phyloP scores from a whole-genome alignment of 2,113 vertebrate genomes.

The Anguilla rostrata region DNA sequence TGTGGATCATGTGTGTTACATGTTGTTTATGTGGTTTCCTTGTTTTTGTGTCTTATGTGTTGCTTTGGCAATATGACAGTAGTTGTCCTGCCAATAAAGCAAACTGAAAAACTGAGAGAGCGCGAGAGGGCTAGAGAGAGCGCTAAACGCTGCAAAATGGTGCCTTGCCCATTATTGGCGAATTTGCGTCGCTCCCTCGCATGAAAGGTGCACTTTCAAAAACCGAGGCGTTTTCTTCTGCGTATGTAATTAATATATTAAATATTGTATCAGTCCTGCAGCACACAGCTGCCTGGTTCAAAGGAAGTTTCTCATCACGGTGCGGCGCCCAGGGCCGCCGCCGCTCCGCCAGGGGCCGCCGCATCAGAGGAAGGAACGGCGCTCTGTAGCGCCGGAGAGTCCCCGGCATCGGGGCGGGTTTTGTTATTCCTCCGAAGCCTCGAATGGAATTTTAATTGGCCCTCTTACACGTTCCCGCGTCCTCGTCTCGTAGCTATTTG shows the following conservation, averaged over 20 bases:
- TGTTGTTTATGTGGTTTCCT: no score
- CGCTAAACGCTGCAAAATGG: constrained; percentile 36
- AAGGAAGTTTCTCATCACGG: constrained; percentile 66
- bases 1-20: no score
- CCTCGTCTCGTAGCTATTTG: background rate
- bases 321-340: constrained; percentile 50
- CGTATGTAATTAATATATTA: constrained; percentile 71
- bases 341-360: constrained; percentile 68
- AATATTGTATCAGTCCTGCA: constrained; percentile 68
- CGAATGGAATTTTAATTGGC: constrained; percentile 16
- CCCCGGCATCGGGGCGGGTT: background rate
- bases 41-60: no score
- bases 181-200: constrained; percentile 46
- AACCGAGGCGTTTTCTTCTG: constrained; percentile 49
- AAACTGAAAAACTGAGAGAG: background rate
- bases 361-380: constrained; percentile 69
- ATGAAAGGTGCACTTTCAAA: constrained; percentile 54
- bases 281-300: constrained; percentile 65
- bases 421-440: constrained; percentile 14
- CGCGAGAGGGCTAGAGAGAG: constrained; percentile 11
- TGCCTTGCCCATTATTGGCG: constrained; percentile 49
- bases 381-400: constrained; percentile 62
- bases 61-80: no score
- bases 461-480: background rate
- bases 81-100: no score